phyloP scores from a whole-genome alignment of 2,888 invertebrate species.

The Tuta absoluta region DNA sequence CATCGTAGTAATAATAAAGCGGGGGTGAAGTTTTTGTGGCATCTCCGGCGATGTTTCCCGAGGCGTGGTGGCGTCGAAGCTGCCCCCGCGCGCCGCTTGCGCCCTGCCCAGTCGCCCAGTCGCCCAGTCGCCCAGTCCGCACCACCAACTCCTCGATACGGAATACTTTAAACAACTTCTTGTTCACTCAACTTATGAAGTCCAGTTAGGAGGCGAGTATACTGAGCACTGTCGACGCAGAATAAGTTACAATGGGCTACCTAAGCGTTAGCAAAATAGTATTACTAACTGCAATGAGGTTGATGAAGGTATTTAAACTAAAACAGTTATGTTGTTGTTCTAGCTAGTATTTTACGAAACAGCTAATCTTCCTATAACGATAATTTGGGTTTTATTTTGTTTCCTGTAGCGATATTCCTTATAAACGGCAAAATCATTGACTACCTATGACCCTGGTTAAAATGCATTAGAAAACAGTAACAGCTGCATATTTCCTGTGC shows the following conservation, averaged over 20 bases:
- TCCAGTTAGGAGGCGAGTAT: constrained; percentile 27
- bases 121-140: constrained; percentile 38
- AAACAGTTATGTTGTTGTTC: neutral
- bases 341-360: too few species aligned
- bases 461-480: too few species aligned
- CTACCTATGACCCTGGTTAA: too few species aligned
- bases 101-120: constrained; percentile 24
- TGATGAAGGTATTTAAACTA: neutral
- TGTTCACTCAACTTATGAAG: constrained; percentile 59
- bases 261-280: neutral
- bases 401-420: too few species aligned
- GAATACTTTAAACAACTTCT: constrained; percentile 71
- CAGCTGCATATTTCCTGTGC: too few species aligned
- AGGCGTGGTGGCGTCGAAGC: constrained; percentile 52
- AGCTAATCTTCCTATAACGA: too few species aligned
- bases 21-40: constrained; percentile 74
- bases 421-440: too few species aligned
- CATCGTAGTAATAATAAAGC: constrained; percentile 75
- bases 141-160: constrained; percentile 48
- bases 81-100: constrained; percentile 40
- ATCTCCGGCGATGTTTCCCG: constrained; percentile 63
- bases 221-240: constrained; percentile 41
- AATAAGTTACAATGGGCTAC: constrained; percentile 58
- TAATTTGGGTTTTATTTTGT: too few species aligned
- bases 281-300: too few species aligned